Evolutionary conservation across 2,888 invertebrate genomes (phyloP).

Genomic region (Scaptomyza reducta): DNA sequence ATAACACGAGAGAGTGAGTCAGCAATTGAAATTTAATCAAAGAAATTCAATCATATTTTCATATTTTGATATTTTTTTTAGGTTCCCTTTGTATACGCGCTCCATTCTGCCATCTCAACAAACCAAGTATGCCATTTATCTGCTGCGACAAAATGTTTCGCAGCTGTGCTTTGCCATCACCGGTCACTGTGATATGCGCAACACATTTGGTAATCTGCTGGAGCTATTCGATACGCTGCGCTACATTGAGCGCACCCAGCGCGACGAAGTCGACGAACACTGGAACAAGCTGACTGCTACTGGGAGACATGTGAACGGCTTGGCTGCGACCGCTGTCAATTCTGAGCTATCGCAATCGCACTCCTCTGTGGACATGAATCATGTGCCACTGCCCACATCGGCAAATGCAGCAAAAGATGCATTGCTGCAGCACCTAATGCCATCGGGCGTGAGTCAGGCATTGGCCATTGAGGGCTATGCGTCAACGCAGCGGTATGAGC

Average conservation of each 20-base stretch:
- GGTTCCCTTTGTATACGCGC: slow-evolving; percentile 91
- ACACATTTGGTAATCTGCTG: slow-evolving; percentile 81
- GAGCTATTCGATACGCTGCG: slow-evolving; percentile 74
- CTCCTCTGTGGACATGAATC: slow-evolving; percentile 82
- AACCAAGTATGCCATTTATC: slow-evolving; percentile 94
- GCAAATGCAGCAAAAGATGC: slow-evolving; percentile 65
- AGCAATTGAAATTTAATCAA: not conserved
- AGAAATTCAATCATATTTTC: not conserved
- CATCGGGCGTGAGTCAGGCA: slow-evolving; percentile 64
- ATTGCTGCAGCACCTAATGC: slow-evolving; percentile 58
- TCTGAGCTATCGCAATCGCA: slow-evolving; percentile 75
- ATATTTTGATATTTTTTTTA: slow-evolving; percentile 84
- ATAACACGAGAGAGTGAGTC: slow-evolving; percentile 87
- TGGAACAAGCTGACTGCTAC: slow-evolving; percentile 3
- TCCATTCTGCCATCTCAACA: slow-evolving; percentile 82
- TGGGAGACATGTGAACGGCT: slow-evolving; percentile 51
- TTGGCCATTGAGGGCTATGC: slow-evolving; percentile 68
- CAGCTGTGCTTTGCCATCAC: slow-evolving; percentile 87
- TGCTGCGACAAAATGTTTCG: slow-evolving; percentile 97
- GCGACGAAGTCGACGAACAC: slow-evolving; percentile 44
- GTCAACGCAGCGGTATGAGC: slow-evolving; percentile 67
- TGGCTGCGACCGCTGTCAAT: slow-evolving; percentile 40
- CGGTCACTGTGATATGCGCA: slow-evolving; percentile 77
- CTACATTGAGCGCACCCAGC: slow-evolving; percentile 67
- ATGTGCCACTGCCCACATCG: slow-evolving; percentile 71